These are phyloP conservation scores for Pseudochirops cupreus DNA, from an alignment of 2,797 vertebrate genomes.

Conservation along the genomic window DNA sequence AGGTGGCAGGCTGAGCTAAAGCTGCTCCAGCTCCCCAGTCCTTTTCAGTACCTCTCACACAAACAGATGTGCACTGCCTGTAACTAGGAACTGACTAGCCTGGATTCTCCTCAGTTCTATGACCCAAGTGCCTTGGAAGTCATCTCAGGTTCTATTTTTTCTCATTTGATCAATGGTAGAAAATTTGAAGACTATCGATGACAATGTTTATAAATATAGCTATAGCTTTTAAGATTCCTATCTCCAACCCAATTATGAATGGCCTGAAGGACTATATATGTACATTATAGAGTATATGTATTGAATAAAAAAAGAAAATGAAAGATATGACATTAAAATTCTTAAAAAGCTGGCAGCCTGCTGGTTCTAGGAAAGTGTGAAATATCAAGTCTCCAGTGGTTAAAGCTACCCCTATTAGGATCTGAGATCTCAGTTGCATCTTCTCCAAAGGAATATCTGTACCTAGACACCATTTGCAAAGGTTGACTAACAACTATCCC, in stretches of 20 bases:
- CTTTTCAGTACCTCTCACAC: background rate
- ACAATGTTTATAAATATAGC: background rate
- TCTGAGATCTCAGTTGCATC: background rate
- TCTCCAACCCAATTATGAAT: background rate
- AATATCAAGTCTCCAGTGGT: background rate
- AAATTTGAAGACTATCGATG: background rate
- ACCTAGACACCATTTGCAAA: background rate
- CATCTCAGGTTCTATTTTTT: background rate
- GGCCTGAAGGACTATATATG: background rate
- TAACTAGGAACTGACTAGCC: background rate
- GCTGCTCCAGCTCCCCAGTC: background rate
- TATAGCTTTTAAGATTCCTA: background rate
- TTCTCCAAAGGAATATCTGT: background rate
- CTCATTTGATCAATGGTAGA: background rate
- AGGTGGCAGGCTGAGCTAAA: background rate
- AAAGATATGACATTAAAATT: background rate
- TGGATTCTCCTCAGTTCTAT: background rate
- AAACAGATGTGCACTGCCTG: background rate
- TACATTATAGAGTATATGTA: background rate
- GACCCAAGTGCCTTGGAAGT: background rate
- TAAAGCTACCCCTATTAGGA: background rate
- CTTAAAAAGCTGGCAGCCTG: background rate
- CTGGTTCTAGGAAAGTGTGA: background rate
- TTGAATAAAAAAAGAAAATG: background rate
- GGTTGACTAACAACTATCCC: background rate